Percentiles rank a stretch among this genome's conserved stretches.
phyloP scores from a whole-genome alignment of 2,888 invertebrate genomes.

The Siphonodentalium dalli region DNA sequence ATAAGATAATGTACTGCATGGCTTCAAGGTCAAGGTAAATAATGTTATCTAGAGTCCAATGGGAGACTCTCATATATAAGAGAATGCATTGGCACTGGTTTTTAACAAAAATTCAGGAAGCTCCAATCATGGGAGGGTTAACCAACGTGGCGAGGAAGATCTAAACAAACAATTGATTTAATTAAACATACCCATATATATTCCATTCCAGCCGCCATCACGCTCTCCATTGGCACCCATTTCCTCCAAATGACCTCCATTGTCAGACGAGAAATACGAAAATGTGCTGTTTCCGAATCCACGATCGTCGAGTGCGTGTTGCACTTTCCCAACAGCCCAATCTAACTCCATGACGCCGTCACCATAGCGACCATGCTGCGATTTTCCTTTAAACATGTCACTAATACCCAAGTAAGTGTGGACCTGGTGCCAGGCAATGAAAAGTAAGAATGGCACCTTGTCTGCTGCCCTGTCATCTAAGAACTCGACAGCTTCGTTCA shows the following conservation, averaged over 20 bases:
- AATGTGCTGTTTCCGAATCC: constrained; percentile 61
- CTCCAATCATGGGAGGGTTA: too few species aligned
- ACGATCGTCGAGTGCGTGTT: constrained; percentile 53
- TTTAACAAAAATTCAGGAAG: too few species aligned
- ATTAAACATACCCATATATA: constrained; percentile 24
- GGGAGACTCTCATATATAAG: too few species aligned
- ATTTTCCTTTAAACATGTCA: constrained; percentile 64
- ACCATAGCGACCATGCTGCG: constrained; percentile 65
- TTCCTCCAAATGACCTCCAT: constrained; percentile 66
- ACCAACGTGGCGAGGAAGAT: too few species aligned
- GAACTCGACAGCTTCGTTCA: constrained; percentile 35
- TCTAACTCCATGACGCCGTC: constrained; percentile 68
- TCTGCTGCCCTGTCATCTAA: constrained; percentile 34
- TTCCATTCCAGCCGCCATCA: constrained; percentile 50
- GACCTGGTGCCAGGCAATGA: constrained; percentile 70
- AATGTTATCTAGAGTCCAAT: too few species aligned
- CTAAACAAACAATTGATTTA: too few species aligned
- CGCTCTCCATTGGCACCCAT: constrained; percentile 60
- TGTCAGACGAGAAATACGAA: constrained; percentile 67
- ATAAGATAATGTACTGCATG: too few species aligned
- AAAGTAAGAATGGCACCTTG: constrained; percentile 64
- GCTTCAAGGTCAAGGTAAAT: too few species aligned
- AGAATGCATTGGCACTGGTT: too few species aligned
- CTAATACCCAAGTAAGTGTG: constrained; percentile 74
- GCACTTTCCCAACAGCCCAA: constrained; percentile 66